Evolutionary conservation across 2,113 vertebrate genomes (phyloP).

Genomic region (Ovis canadensis): DNA sequence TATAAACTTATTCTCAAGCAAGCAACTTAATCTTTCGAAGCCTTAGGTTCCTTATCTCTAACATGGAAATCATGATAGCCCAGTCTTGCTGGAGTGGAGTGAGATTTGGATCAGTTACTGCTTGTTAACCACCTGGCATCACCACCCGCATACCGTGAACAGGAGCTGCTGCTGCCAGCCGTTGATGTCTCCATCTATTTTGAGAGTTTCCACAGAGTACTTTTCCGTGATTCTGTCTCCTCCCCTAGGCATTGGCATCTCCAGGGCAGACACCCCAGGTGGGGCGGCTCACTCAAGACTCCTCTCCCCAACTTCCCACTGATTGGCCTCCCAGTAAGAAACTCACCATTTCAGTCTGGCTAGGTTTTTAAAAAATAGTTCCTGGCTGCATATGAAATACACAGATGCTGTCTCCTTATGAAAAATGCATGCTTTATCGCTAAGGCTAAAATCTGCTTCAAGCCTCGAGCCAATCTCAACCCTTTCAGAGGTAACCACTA

Average conservation of each 20-base stretch:
- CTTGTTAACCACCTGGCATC: not conserved
- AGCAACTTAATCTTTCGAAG: not conserved
- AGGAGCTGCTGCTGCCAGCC: not conserved
- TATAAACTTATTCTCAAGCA: not conserved
- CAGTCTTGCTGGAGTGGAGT: not conserved
- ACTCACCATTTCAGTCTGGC: not conserved
- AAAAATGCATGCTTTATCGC: not conserved
- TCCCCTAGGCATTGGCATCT: not conserved
- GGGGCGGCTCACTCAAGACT: not conserved
- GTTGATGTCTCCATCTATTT: not conserved
- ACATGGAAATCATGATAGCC: not conserved
- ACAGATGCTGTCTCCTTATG: not conserved
- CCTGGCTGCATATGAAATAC: not conserved
- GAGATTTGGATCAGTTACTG: not conserved
- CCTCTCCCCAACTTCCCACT: not conserved
- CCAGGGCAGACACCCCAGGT: not conserved
- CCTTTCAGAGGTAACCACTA: not conserved
- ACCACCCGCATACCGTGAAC: not conserved
- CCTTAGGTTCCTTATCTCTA: not conserved
- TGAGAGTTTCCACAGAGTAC: not conserved
- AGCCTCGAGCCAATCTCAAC: not conserved
- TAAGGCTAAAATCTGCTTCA: not conserved
- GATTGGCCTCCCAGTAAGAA: not conserved
- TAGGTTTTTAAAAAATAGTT: slow-evolving; percentile 22
- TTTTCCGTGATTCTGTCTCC: not conserved